Conservation (phyloP, 1,140 invertebrate genomes). For the Aphidius gifuensis region DNA sequence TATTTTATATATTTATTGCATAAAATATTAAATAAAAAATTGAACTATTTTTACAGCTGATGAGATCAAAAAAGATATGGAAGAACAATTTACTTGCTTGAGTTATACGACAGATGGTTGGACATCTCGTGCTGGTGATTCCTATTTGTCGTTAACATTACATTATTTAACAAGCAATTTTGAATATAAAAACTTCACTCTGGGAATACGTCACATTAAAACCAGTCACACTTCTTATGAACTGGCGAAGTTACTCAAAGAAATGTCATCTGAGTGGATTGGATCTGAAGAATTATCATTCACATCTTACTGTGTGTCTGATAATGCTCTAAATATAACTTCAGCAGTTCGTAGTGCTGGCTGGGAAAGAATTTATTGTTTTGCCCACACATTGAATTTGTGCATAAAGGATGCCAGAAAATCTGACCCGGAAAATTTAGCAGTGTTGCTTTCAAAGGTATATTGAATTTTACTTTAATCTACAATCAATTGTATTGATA, state of each 20-base stretch:
- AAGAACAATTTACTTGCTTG: background rate
- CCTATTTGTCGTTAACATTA: constrained; percentile 6
- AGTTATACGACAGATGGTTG: constrained; percentile 12
- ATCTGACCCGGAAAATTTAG: no score
- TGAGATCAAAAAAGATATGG: background rate
- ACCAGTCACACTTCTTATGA: background rate
- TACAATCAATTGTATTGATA: no score
- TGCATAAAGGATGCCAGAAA: background rate
- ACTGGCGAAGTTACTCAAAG: background rate
- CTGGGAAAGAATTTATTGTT: background rate
- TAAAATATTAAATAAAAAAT: background rate
- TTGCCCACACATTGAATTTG: constrained; percentile 2
- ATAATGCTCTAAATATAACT: constrained; percentile 14
- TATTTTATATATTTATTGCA: no score
- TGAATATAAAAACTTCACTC: constrained; percentile 7
- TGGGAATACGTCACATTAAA: constrained; percentile 4
- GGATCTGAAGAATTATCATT: background rate
- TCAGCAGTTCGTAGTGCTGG: background rate
- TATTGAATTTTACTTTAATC: no score
- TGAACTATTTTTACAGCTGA: constrained; percentile 2
- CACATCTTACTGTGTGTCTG: constrained; percentile 10
- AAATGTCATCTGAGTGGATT: background rate
- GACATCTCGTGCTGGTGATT: constrained; percentile 1
- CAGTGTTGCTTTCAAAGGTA: no score
- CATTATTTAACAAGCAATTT: constrained; percentile 14